phyloP scores from a whole-genome alignment of 2,113 vertebrate species.

The Jaculus jaculus region DNA sequence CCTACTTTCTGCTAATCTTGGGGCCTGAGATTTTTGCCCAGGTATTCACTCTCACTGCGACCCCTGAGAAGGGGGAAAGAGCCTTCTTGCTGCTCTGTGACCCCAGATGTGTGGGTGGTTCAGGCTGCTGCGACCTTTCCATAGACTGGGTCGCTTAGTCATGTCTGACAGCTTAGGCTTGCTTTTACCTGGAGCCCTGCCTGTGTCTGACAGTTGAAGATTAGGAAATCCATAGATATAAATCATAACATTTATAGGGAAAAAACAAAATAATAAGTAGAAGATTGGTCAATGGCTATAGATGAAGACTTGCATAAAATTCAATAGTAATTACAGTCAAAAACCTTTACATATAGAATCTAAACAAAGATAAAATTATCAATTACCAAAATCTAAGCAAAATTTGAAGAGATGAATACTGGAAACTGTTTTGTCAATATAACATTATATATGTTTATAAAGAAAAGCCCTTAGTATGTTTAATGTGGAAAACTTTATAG shows the following conservation, averaged over 20 bases:
- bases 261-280: neutral
- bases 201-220: neutral
- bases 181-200: no score
- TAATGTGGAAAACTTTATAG: constrained; percentile 12
- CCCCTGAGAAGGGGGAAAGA: no score
- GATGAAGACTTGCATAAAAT: neutral
- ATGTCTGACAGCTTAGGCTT: no score
- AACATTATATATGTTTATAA: neutral
- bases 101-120: no score
- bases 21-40: no score
- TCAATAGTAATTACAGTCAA: neutral
- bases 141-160: no score
- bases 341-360: neutral
- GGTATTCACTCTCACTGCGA: no score
- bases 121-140: no score
- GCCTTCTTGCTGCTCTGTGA: no score
- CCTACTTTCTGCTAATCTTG: no score
- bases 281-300: neutral
- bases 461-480: neutral
- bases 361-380: neutral
- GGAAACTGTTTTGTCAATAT: neutral
- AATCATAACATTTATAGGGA: neutral
- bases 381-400: neutral
- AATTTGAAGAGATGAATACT: neutral
- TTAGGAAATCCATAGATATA: neutral